Evolutionary conservation across 2,888 invertebrate genomes (phyloP).

Genomic region (Parnassius glacialis): DNA sequence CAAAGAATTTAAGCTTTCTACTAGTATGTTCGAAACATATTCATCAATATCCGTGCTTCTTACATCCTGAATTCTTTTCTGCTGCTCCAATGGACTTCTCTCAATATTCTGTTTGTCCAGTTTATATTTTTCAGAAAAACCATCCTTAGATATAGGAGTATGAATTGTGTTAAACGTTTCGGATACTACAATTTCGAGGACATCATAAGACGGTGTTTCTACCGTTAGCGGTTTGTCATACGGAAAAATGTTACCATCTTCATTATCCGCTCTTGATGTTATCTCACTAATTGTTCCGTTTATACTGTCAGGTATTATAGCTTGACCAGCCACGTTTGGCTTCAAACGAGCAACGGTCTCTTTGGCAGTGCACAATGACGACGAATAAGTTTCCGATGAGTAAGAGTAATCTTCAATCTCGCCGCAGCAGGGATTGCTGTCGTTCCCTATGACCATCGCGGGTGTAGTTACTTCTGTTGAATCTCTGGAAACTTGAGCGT

Average conservation of each 20-base stretch:
- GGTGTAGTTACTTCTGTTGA: constrained; percentile 31
- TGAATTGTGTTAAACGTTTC: constrained; percentile 52
- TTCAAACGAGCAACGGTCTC: constrained; percentile 34
- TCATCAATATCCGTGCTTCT: constrained; percentile 66
- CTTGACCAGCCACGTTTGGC: constrained; percentile 25
- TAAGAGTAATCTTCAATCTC: constrained; percentile 39
- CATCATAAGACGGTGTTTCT: constrained; percentile 55
- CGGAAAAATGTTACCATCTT: constrained; percentile 45
- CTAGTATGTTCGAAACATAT: constrained; percentile 75
- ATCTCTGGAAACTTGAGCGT: constrained; percentile 32
- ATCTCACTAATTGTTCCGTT: constrained; percentile 46
- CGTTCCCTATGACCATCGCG: constrained; percentile 34
- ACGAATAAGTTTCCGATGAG: constrained; percentile 49
- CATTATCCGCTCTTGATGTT: constrained; percentile 41
- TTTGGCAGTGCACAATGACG: constrained; percentile 51
- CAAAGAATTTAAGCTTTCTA: constrained; percentile 74
- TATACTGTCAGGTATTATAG: constrained; percentile 37
- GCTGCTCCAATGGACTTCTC: constrained; percentile 33
- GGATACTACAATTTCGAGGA: constrained; percentile 71
- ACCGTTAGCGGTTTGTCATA: constrained; percentile 44
- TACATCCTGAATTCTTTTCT: constrained; percentile 29
- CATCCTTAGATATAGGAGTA: constrained; percentile 33
- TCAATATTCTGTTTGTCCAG: constrained; percentile 3
- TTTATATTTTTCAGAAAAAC: constrained; percentile 26
- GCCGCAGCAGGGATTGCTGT: constrained; percentile 27